Conservation (phyloP, 2,797 vertebrate species). For the Phylloscopus collybita region DNA sequence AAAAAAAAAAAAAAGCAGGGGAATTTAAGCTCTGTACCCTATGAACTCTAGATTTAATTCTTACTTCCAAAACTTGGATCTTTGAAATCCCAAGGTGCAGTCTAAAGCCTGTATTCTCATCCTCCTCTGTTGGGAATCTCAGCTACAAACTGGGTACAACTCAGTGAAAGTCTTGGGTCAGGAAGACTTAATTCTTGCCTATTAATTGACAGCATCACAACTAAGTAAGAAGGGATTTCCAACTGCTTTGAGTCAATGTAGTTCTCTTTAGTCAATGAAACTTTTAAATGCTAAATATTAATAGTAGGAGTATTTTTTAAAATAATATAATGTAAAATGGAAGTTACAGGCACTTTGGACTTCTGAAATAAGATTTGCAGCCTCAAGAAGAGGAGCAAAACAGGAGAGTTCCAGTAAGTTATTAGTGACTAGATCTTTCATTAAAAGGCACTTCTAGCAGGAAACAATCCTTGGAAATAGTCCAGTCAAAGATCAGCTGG, state of each 20-base stretch:
- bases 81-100: background rate
- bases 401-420: background rate
- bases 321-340: background rate
- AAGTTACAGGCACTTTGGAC: background rate
- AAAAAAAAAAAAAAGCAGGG: background rate
- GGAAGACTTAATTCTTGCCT: background rate
- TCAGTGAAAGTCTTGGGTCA: background rate
- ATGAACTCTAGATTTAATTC: background rate
- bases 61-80: background rate
- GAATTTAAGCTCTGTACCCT: background rate
- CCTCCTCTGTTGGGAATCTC: background rate
- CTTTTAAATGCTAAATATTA: background rate
- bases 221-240: background rate
- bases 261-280: background rate
- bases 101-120: background rate
- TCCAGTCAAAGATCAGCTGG: background rate
- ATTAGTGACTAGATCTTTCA: background rate
- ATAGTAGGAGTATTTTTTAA: background rate
- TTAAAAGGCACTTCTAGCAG: background rate
- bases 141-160: background rate
- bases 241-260: background rate
- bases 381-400: background rate
- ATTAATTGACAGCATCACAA: background rate
- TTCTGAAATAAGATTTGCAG: background rate
- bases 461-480: background rate